Evolutionary conservation across 2,888 invertebrate species (phyloP).

Genomic region (Anoncus sp.): DNA sequence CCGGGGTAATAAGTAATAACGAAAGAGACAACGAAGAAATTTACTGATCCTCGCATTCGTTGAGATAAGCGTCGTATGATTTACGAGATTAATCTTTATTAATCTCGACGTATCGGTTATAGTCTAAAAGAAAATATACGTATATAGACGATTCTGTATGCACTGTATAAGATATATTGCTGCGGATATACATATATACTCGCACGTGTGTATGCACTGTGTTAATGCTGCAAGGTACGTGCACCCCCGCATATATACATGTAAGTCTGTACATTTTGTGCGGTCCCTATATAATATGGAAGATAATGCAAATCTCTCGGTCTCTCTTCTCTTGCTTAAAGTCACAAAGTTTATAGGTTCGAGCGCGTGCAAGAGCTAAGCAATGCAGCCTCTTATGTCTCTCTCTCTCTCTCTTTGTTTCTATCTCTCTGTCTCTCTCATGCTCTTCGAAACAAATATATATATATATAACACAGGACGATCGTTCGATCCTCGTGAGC

Average conservation of each 20-base stretch:
- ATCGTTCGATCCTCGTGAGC: conserved; percentile 30
- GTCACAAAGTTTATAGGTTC: conserved; percentile 46
- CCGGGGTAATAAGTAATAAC: conserved; percentile 26
- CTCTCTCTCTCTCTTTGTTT: neutral
- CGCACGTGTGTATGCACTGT: conserved; percentile 3
- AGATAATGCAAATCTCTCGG: conserved; percentile 36
- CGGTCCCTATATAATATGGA: conserved; percentile 39
- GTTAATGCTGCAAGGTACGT: conserved; percentile 17
- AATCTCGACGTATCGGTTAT: conserved; percentile 37
- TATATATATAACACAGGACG: neutral
- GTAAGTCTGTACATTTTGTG: conserved; percentile 1
- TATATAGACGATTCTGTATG: neutral
- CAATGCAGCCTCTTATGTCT: conserved; percentile 30
- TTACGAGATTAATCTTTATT: conserved; percentile 53
- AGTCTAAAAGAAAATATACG: neutral
- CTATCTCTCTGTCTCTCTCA: neutral
- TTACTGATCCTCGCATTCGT: conserved; percentile 24
- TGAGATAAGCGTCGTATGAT: conserved; percentile 38
- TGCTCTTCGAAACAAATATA: neutral
- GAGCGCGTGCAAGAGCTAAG: conserved; percentile 37
- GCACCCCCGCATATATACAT: neutral
- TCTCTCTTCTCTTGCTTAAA: conserved; percentile 36
- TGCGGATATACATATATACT: neutral
- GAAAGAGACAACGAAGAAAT: conserved; percentile 34
- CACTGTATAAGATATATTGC: neutral